Conservation (phyloP, 1,140 invertebrate genomes). For the Drosophila nigrodunni region DNA sequence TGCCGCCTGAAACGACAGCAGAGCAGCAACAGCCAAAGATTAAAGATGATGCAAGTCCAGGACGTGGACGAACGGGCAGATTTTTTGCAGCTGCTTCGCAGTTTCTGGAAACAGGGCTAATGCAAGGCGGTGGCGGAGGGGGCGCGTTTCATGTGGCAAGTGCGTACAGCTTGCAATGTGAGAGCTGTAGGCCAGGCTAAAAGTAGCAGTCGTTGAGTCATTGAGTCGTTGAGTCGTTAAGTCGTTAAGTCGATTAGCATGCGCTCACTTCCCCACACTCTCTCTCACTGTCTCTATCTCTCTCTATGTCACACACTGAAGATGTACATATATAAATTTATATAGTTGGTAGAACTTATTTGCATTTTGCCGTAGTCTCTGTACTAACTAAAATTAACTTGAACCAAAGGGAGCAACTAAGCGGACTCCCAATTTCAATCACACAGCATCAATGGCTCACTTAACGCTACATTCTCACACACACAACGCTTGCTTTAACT, state of each 20-base stretch:
- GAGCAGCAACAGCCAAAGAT: background rate
- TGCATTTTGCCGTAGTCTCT: conserved; percentile 40
- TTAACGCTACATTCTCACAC: conserved; percentile 54
- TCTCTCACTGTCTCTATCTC: background rate
- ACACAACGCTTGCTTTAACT: conserved; percentile 69
- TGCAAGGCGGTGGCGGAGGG: conserved; percentile 30
- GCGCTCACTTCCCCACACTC: conserved; percentile 11
- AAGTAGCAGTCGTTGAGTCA: conserved; percentile 4
- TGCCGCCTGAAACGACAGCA: background rate
- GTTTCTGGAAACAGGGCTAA: conserved; percentile 68
- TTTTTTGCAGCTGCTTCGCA: conserved; percentile 72
- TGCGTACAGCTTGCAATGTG: conserved; percentile 52
- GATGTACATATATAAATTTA: background rate
- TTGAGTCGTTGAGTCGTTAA: too few species aligned
- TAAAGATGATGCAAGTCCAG: conserved; percentile 34
- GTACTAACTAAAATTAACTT: conserved; percentile 10
- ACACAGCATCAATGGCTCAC: conserved; percentile 16
- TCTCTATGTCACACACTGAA: background rate
- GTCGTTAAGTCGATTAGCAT: conserved; percentile 27
- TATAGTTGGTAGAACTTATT: conserved; percentile 27
- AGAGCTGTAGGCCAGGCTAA: conserved; percentile 25
- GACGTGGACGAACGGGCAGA: conserved; percentile 62
- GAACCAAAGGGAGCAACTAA: conserved; percentile 6
- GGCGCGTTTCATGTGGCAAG: conserved; percentile 60
- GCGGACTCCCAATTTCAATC: background rate